Percentiles rank a stretch among this genome's conserved stretches.
Evolutionary conservation across 2,797 vertebrate genomes (phyloP).

Genomic region (Philypnodon macrostomus): DNA sequence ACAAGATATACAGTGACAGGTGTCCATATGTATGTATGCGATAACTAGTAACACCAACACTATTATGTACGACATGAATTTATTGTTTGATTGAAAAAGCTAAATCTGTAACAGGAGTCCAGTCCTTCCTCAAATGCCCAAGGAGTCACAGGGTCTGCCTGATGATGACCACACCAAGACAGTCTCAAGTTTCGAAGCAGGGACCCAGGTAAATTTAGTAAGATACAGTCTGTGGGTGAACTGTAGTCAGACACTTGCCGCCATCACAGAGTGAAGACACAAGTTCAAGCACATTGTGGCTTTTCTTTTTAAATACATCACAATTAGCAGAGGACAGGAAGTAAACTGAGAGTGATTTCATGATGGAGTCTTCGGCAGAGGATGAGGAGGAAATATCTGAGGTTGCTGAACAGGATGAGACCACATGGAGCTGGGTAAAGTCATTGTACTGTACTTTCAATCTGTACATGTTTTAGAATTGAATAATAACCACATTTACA

Average conservation of each 20-base stretch:
- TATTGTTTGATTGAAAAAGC: constrained; percentile 2
- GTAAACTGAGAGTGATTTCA: constrained; percentile 16
- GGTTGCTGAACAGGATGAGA: constrained; percentile 53
- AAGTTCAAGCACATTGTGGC: constrained; percentile 1
- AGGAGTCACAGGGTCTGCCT: constrained; percentile 56
- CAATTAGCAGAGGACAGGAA: constrained; percentile 15
- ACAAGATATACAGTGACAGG: constrained; percentile 35
- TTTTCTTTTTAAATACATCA: constrained; percentile 1
- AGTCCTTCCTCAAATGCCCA: constrained; percentile 48
- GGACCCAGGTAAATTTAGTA: constrained; percentile 66
- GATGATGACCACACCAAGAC: constrained; percentile 37
- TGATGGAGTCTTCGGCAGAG: constrained; percentile 60
- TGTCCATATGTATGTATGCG: constrained; percentile 13
- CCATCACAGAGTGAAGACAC: constrained; percentile 29
- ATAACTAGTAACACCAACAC: constrained; percentile 30
- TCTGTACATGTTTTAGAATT: constrained; percentile 1
- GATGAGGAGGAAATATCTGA: constrained; percentile 63
- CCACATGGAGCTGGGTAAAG: constrained; percentile 79
- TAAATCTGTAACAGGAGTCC: constrained; percentile 19
- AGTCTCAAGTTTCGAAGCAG: constrained; percentile 62
- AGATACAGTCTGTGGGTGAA: constrained; percentile 41
- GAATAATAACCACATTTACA: background rate
- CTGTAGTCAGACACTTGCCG: constrained; percentile 53
- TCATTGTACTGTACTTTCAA: constrained; percentile 14
- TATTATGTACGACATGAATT: constrained; percentile 14